phyloP scores from a whole-genome alignment of 2,113 vertebrate genomes.

The Nestor notabilis region DNA sequence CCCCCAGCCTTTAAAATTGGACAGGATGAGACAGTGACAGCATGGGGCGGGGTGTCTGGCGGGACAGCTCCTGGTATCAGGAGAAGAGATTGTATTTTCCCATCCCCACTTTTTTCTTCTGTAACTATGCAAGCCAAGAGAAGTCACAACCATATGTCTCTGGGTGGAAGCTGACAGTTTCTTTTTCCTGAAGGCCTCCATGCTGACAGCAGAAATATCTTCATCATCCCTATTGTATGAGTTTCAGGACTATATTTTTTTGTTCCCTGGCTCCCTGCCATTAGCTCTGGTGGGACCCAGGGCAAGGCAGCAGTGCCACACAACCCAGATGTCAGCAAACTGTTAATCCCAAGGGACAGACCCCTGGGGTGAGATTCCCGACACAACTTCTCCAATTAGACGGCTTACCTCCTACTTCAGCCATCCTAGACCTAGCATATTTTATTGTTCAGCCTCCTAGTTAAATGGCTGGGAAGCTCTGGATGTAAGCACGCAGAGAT shows the following conservation, averaged over 20 bases:
- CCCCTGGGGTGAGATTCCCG: neutral
- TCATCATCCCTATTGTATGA: neutral
- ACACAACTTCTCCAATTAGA: conserved; percentile 59
- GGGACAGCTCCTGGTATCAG: neutral
- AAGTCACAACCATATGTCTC: neutral
- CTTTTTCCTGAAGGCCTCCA: neutral
- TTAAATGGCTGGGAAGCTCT: conserved; percentile 21
- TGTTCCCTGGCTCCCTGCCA: conserved; percentile 17
- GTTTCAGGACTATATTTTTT: neutral
- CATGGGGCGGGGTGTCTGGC: too few relatives aligned
- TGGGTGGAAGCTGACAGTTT: neutral
- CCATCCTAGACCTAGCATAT: neutral
- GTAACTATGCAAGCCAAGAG: neutral
- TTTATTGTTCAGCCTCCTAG: conserved; percentile 37
- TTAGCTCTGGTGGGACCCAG: neutral
- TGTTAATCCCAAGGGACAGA: conserved; percentile 62
- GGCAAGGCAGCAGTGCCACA: neutral
- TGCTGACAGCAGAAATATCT: neutral
- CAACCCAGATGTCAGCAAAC: conserved; percentile 52
- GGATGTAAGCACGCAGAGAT: neutral
- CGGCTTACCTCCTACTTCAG: conserved; percentile 40
- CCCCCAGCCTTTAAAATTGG: neutral
- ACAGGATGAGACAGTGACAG: neutral
- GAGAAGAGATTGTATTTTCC: neutral
- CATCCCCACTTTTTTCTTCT: accelerated